Percentiles rank a stretch among this genome's conserved stretches.
phyloP scores from a whole-genome alignment of 2,888 invertebrate species.

The Cerastis leucographa region DNA sequence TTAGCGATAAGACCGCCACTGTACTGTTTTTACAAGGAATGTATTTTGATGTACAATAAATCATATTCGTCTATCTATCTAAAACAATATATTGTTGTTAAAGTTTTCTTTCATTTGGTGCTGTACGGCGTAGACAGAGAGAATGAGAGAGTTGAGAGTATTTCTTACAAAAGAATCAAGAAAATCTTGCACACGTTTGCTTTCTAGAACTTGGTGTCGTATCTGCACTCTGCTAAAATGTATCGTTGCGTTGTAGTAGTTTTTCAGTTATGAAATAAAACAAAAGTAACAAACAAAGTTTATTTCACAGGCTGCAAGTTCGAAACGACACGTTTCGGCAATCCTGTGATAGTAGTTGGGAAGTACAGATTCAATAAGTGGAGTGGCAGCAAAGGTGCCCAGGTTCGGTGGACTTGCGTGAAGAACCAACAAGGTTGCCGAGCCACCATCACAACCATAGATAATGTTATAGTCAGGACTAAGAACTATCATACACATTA shows the following conservation, averaged over 20 bases:
- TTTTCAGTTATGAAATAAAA: neutral
- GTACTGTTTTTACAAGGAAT: neutral
- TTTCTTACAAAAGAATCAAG: neutral
- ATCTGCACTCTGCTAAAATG: neutral
- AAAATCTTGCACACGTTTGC: neutral
- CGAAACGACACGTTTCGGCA: constrained; percentile 79
- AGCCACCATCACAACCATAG: constrained; percentile 72
- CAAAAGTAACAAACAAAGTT: neutral
- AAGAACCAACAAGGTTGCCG: constrained; percentile 71
- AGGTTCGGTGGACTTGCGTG: constrained; percentile 72
- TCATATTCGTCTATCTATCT: neutral
- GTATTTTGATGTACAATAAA: neutral
- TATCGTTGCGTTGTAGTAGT: neutral
- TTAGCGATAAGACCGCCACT: neutral
- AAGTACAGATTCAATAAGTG: constrained; percentile 71
- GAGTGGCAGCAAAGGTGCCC: constrained; percentile 66
- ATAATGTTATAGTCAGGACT: constrained; percentile 69
- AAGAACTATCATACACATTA: constrained; percentile 70
- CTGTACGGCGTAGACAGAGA: neutral
- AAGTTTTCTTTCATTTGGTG: constrained; percentile 4
- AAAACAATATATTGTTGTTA: neutral
- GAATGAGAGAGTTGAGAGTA: neutral
- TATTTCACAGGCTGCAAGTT: constrained; percentile 64
- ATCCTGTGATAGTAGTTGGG: constrained; percentile 80
- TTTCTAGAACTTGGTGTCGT: neutral